Conservation (phyloP, 2,888 invertebrate species). For the Spodoptera exigua region DNA sequence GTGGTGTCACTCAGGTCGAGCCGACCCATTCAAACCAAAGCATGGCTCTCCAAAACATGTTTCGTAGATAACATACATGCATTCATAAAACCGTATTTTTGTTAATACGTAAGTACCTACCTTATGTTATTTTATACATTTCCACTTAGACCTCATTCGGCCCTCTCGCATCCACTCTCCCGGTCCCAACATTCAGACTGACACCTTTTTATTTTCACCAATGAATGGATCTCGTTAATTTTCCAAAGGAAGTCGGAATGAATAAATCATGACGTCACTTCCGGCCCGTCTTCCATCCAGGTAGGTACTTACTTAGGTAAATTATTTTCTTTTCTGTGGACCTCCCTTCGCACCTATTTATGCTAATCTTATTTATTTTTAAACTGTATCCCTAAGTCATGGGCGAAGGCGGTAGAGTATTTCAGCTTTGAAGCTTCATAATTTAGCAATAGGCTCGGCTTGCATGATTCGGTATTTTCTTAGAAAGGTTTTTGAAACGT, state of each 20-base stretch:
- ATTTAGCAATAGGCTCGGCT: too few relatives aligned
- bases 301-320: conserved; percentile 27
- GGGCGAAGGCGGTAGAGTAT: neutral
- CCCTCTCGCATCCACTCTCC: neutral
- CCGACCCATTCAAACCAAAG: too few relatives aligned
- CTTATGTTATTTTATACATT: neutral
- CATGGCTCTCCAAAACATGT: too few relatives aligned
- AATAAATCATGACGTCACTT: conserved; percentile 71
- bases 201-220: conserved; percentile 62
- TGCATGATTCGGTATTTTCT: too few relatives aligned
- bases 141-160: neutral
- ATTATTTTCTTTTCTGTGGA: conserved; percentile 47
- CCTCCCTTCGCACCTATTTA: conserved; percentile 18
- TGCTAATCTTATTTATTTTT: conserved; percentile 42
- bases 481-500: too few relatives aligned
- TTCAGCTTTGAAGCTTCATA: neutral
- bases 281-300: conserved; percentile 56
- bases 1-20: too few relatives aligned
- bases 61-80: too few relatives aligned
- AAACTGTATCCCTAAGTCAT: conserved; percentile 5
- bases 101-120: too few relatives aligned
- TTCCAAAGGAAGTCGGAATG: conserved; percentile 64
- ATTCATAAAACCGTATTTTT: too few relatives aligned
- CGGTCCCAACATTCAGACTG: conserved; percentile 44
- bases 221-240: conserved; percentile 70